Evolutionary conservation across 2,797 vertebrate genomes (phyloP).

Genomic region (Liparis tanakae): DNA sequence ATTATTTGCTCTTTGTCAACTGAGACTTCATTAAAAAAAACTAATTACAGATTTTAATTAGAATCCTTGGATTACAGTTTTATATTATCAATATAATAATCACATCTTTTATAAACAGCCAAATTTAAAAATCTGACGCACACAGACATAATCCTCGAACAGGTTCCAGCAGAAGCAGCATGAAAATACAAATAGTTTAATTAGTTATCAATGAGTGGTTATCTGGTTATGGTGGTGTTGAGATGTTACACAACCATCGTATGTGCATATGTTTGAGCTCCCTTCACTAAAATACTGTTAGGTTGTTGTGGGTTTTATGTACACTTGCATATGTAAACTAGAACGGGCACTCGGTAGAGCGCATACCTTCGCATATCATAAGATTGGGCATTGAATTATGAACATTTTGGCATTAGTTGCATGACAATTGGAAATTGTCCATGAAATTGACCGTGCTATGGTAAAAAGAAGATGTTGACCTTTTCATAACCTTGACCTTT

Average conservation of each 20-base stretch:
- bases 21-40: conserved; percentile 77
- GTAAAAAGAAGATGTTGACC: too few relatives aligned
- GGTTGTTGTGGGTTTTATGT: too few relatives aligned
- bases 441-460: too few relatives aligned
- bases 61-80: conserved; percentile 73
- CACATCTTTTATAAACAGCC: conserved; percentile 50
- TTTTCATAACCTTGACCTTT: too few relatives aligned
- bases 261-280: not conserved
- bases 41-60: conserved; percentile 83
- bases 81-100: conserved; percentile 69
- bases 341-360: too few relatives aligned
- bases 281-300: not conserved
- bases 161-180: not conserved
- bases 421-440: too few relatives aligned
- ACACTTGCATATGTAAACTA: too few relatives aligned
- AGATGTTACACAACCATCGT: not conserved
- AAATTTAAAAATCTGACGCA: conserved; percentile 21
- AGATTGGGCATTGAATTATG: too few relatives aligned
- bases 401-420: too few relatives aligned
- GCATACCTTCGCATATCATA: too few relatives aligned
- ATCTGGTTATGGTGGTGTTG: not conserved
- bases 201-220: not conserved
- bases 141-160: not conserved
- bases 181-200: not conserved
- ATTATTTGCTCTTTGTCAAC: conserved; percentile 79